Evolutionary conservation across 2,113 vertebrate species (phyloP).

Genomic region (Prionailurus viverrinus): DNA sequence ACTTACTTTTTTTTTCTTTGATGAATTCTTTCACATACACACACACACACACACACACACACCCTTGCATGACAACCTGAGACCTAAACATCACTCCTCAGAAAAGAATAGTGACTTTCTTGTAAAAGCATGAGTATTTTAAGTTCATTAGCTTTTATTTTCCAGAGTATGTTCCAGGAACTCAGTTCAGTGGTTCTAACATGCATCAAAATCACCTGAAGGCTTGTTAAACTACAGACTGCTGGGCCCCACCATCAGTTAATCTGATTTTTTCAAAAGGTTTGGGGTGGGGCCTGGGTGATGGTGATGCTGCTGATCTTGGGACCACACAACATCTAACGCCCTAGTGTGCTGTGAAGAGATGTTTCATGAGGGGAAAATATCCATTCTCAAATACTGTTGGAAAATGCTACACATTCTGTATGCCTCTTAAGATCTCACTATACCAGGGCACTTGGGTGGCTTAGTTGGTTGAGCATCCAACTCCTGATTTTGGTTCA

Average conservation of each 20-base stretch:
- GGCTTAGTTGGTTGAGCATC: no score
- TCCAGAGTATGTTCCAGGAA: conserved; percentile 51
- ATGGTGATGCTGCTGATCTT: not conserved
- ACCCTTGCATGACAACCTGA: not conserved
- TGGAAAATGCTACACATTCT: not conserved
- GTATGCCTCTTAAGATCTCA: conserved; percentile 5
- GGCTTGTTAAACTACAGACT: conserved; percentile 35
- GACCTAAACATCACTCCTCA: not conserved
- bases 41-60: not conserved
- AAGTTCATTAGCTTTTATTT: conserved; percentile 28
- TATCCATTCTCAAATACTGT: not conserved
- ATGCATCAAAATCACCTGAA: not conserved
- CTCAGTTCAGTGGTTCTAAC: not conserved
- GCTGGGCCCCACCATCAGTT: not conserved
- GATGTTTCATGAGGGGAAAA: not conserved
- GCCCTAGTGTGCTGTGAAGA: not conserved
- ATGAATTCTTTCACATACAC: not conserved
- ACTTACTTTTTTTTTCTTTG: conserved; percentile 17
- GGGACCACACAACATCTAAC: not conserved
- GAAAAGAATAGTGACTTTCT: conserved; percentile 39
- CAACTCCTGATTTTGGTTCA: no score
- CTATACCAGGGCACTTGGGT: no score
- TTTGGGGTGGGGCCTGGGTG: not conserved
- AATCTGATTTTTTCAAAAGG: not conserved
- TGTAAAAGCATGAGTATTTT: conserved; percentile 39